Evolutionary conservation across 1,140 invertebrate species (phyloP).

Genomic region (Brachionus koreanus): DNA sequence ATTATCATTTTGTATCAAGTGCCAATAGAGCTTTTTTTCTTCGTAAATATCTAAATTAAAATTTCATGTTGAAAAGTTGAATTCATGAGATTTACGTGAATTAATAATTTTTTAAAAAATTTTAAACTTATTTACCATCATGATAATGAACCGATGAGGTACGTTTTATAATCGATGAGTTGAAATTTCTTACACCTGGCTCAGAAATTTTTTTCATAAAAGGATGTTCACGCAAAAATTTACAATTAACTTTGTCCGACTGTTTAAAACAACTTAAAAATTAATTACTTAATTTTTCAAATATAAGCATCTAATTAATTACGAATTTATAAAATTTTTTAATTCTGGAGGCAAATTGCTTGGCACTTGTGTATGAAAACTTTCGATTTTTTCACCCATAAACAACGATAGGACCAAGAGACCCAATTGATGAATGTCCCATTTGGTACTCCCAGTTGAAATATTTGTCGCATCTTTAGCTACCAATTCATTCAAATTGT

Average conservation of each 20-base stretch:
- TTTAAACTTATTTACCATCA: not conserved
- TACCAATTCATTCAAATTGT: conserved; percentile 49
- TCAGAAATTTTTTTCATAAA: conserved; percentile 24
- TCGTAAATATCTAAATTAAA: no score
- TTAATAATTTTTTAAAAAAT: no score
- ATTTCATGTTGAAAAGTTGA: no score
- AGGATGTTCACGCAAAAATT: conserved; percentile 1
- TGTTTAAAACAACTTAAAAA: conserved; percentile 9
- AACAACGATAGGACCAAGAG: conserved; percentile 53
- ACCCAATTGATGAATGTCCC: conserved; percentile 53
- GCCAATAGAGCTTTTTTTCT: no score
- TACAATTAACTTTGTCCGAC: conserved; percentile 21
- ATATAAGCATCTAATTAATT: conserved; percentile 23
- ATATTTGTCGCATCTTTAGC: conserved; percentile 9
- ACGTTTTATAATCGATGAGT: not conserved
- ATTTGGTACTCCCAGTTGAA: conserved; percentile 47
- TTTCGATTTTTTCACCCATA: conserved; percentile 47
- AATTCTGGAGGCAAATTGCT: conserved; percentile 62
- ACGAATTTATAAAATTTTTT: conserved; percentile 69
- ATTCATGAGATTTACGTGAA: no score
- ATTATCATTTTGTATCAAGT: no score
- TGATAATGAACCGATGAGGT: conserved; percentile 26
- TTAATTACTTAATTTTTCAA: not conserved
- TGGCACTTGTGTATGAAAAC: conserved; percentile 60
- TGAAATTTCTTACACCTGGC: not conserved